Base-by-base conservation (phyloP, 92 coral and sea anemone species). In the Palythoa grandiflora region DNA sequence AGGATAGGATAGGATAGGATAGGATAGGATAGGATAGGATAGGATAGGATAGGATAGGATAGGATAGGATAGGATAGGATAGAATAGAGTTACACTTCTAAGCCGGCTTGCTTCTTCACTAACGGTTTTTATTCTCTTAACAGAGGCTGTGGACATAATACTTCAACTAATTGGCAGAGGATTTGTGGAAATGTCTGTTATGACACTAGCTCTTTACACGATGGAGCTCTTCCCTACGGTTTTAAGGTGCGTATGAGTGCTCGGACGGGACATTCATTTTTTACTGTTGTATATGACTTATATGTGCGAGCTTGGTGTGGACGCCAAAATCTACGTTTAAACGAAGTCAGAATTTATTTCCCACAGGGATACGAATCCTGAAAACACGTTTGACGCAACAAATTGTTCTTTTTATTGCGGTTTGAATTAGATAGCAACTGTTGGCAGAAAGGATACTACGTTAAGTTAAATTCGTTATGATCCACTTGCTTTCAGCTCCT, bases 181-280 rank as follows among this genome's bases (percentile, higher is more conserved):
- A 2, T 80, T 80, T 28, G 75, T 80, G 73, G 75, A 71, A 74
- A 80, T 75, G 3, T 65, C 86, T 47, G 52, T 80, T 9, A 21
- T 80, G 19, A 80, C 86, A 17, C 59, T 80, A 10, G 66, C 61
- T 6, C 75, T 80, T 6, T 80, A 80, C 50, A 65, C 86, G 5
- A 40, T 80, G 35, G 86, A 80, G 21, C 86, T 80, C 44, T 80
- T 66, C 44, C 86, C 86, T 39, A 80, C 86, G 8, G 73, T 66
- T 10, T 17, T 66, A 21, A 63, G 86, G 86, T 80, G 14, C 5
- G 83, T 77, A 54, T 54, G 7, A 40, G 9, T 16, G 70, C 6
- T 10, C 3, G 65, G 16, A 59, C 16, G 65, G 7, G 7, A 44
- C 50, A 44, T 44, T 44, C 7, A 44, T 44, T 6, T 44, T 44